phyloP scores from a whole-genome alignment of 2,113 vertebrate genomes.

The Cercopithecus mona region DNA sequence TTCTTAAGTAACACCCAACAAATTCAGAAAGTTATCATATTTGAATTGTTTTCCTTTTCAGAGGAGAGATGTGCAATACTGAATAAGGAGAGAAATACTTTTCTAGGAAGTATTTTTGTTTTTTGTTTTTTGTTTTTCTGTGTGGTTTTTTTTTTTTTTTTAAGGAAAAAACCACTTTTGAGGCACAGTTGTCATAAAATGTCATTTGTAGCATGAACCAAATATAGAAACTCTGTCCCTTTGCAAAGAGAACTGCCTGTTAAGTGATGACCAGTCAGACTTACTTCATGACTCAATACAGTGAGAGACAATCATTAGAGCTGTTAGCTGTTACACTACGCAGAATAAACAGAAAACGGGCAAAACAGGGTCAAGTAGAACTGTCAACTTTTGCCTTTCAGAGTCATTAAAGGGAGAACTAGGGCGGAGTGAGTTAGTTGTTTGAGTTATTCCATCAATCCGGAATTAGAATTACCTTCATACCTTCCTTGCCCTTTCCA shows the following conservation, averaged over 20 bases:
- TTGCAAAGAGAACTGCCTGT: not conserved
- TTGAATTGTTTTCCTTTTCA: not conserved
- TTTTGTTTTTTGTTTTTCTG: not conserved
- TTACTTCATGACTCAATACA: not conserved
- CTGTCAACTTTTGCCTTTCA: not conserved
- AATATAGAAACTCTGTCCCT: not conserved
- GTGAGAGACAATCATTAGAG: not conserved
- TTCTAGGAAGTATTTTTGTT: not conserved
- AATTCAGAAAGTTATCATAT: not conserved
- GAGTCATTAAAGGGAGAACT: not conserved
- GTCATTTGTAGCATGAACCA: not conserved
- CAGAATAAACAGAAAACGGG: constrained; percentile 19
- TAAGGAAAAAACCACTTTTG: not conserved
- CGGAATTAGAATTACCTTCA: not conserved
- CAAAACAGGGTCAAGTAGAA: not conserved
- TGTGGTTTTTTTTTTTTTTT: not conserved
- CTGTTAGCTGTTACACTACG: not conserved
- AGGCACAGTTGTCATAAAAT: not conserved
- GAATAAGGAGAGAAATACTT: not conserved
- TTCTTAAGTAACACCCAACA: not conserved
- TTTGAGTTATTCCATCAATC: not conserved
- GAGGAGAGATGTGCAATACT: not conserved
- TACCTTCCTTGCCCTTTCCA: not conserved
- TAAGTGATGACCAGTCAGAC: not conserved
- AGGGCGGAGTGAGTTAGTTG: not conserved